phyloP scores from a whole-genome alignment of 2,113 vertebrate species.

The Galemys pyrenaicus region DNA sequence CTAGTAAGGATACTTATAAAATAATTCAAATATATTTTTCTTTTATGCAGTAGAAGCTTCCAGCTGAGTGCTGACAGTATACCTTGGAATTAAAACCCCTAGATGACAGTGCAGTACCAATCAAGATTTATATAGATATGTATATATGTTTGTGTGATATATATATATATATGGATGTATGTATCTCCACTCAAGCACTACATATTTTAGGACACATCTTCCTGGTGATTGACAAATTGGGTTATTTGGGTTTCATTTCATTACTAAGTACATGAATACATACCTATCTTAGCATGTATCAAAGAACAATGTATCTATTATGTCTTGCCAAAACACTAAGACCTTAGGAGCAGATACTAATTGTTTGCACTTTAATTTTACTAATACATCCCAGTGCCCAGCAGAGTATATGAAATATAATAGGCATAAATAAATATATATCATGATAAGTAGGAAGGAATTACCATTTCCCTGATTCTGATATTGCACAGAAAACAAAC shows the following conservation, averaged over 20 bases:
- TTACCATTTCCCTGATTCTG: not conserved
- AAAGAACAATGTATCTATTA: not conserved
- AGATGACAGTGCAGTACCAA: not conserved
- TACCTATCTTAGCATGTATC: not conserved
- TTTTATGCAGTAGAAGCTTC: not conserved
- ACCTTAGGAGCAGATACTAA: not conserved
- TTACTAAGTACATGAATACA: not conserved
- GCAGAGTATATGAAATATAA: not conserved
- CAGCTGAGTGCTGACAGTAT: not conserved
- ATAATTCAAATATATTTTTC: not conserved
- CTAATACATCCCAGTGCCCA: not conserved
- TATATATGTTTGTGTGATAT: too few relatives aligned
- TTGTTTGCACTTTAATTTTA: too few relatives aligned
- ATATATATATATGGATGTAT: too few relatives aligned
- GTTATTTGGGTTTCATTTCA: not conserved
- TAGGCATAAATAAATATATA: not conserved
- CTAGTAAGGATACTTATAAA: not conserved
- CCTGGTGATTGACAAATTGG: not conserved
- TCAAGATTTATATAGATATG: not conserved
- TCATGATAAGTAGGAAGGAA: not conserved
- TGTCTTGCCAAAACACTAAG: not conserved
- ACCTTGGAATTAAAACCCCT: not conserved
- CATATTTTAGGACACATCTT: not conserved
- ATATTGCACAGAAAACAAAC: not conserved
- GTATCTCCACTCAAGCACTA: not conserved